phyloP scores from a whole-genome alignment of 2,888 invertebrate species.

The Plutella xylostella region DNA sequence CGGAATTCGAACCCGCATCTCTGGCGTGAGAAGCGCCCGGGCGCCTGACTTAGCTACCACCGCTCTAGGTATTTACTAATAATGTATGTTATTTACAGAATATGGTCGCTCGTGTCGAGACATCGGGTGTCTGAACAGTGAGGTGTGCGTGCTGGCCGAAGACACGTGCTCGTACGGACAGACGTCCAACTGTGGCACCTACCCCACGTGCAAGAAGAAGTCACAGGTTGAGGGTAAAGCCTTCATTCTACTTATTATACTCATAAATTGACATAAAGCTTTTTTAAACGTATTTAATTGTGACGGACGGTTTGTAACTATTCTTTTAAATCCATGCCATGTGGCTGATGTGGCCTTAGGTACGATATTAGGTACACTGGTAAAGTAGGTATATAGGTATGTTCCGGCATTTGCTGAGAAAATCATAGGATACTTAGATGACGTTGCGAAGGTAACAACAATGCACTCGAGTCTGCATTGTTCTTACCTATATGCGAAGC shows the following conservation, averaged over 20 bases:
- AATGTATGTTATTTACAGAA: too few species aligned
- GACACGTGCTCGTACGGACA: conserved; percentile 77
- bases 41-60: too few species aligned
- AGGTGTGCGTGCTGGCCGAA: conserved; percentile 78
- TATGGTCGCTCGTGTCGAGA: conserved; percentile 83
- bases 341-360: neutral
- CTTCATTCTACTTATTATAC: neutral
- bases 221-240: conserved; percentile 60
- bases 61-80: too few species aligned
- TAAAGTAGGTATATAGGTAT: too few species aligned
- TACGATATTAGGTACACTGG: too few species aligned
- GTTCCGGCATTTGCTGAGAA: too few species aligned
- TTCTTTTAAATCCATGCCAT: neutral
- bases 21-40: too few species aligned
- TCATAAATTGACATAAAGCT: neutral
- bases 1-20: too few species aligned
- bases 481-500: too few species aligned
- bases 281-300: neutral
- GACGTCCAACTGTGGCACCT: conserved; percentile 71
- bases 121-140: conserved; percentile 79
- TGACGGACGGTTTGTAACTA: neutral
- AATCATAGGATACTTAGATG: too few species aligned
- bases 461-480: too few species aligned
- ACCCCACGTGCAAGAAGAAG: conserved; percentile 76
- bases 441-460: too few species aligned